Base-by-base conservation (phyloP, 2,113 vertebrate species). In the Hipposideros armiger region DNA sequence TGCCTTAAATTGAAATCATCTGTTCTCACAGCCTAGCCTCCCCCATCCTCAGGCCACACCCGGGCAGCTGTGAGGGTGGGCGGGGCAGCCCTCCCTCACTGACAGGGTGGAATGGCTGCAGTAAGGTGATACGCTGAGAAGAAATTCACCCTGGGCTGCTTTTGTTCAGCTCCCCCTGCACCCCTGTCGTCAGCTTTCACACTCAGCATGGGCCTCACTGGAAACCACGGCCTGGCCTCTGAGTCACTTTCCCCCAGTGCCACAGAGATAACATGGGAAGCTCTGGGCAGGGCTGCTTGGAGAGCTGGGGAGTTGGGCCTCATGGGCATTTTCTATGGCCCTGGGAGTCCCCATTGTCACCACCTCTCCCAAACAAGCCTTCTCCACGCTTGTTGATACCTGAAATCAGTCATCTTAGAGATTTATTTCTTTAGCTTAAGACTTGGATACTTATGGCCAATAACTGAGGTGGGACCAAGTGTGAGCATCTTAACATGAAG, bases 61-160 rank as follows among this genome's bases (percentile, higher is more conserved):
- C 94, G 28, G 74, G 95, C 60, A 74, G 96, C 97, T 98, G 97
- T 36, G 62, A 88, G 94, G 92, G 92, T 88, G 92, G 92, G 92
- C 20, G 32, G 74, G 36, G 11, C 58, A 24, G 73, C 67, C n/a
- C 72, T 24, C 69, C 82, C 64, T 86, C 42, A 1, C 0, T 24
- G n/a, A 24, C 64, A 42, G 70, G 80, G 76, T 11, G 95, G 83
- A 89, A 92, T 56, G 81, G 90, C 78, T 52, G 77, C 47, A 56
- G 97, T 94, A 97, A 96, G 93, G 96, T 73, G 97, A 97, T 78
- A 90, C 0, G 28, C 96, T 98, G 97, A 96, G 97, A 97, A 98
- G 97, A 95, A 66, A 7, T 0, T 0, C 0, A 47, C 72, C 78
- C 28, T 81, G 50, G 30, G 64, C 85, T 83, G 45, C 74, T 62